A percentile compares a stretch with the other conserved stretches of the same genome.
These are phyloP conservation scores for Sitta europaea DNA, from an alignment of 2,113 vertebrate genomes.

Conservation along the genomic window DNA sequence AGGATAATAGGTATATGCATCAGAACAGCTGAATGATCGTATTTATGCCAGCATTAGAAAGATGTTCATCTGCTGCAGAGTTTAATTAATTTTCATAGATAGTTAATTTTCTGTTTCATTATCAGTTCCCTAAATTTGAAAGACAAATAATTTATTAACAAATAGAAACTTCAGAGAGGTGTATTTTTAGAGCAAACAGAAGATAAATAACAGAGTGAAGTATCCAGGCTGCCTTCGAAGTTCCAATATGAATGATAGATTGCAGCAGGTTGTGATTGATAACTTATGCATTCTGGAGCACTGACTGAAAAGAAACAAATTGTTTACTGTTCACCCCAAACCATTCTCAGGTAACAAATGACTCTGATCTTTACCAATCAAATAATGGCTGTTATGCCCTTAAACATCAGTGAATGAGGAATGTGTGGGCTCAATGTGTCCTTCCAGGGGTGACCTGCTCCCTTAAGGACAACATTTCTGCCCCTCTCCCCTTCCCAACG, in stretches of 20 bases:
- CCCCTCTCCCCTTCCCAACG: conserved; percentile 20
- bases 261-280: conserved; percentile 60
- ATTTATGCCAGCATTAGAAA: conserved; percentile 39
- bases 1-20: conserved; percentile 57
- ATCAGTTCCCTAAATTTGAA: conserved; percentile 64
- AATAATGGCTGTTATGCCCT: conserved; percentile 63
- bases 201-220: conserved; percentile 63
- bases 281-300: conserved; percentile 39
- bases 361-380: conserved; percentile 59
- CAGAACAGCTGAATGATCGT: conserved; percentile 7
- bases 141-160: conserved; percentile 74
- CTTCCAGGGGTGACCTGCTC: conserved; percentile 53
- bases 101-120: conserved; percentile 69
- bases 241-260: conserved; percentile 59
- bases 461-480: conserved; percentile 29
- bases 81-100: conserved; percentile 71
- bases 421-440: background rate
- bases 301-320: conserved; percentile 72
- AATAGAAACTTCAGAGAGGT: conserved; percentile 62
- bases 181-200: conserved; percentile 63
- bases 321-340: conserved; percentile 66
- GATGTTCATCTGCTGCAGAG: conserved; percentile 36
- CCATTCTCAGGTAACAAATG: conserved; percentile 67
- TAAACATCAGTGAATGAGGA: conserved; percentile 50
- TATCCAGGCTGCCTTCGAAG: conserved; percentile 10